Conservation (phyloP, 2,797 vertebrate species). For the Gila robusta region DNA sequence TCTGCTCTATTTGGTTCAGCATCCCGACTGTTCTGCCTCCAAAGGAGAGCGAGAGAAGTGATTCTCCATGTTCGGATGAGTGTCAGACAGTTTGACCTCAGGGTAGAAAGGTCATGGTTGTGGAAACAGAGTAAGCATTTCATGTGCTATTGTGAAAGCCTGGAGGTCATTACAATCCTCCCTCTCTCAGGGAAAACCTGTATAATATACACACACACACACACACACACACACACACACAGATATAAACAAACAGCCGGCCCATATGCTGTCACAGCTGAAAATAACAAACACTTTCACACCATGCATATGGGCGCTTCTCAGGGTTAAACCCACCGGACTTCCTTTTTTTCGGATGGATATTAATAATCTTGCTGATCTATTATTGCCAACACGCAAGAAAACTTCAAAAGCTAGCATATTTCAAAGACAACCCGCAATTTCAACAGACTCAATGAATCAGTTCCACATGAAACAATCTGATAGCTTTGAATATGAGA, state of each 20-base stretch:
- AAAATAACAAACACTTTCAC: slow-evolving; percentile 44
- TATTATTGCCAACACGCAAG: slow-evolving; percentile 15
- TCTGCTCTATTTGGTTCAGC: slow-evolving; percentile 57
- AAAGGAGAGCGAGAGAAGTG: slow-evolving; percentile 29
- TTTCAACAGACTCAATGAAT: slow-evolving; percentile 34
- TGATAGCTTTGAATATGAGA: slow-evolving; percentile 32
- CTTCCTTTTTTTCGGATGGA: slow-evolving; percentile 13
- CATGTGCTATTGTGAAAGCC: slow-evolving; percentile 55
- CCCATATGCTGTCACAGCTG: slow-evolving; percentile 11
- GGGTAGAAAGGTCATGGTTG: slow-evolving; percentile 55
- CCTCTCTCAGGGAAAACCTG: slow-evolving; percentile 53
- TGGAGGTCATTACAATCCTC: slow-evolving; percentile 49
- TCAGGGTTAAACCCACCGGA: slow-evolving; percentile 20
- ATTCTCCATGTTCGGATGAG: slow-evolving; percentile 19
- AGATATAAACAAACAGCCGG: slow-evolving; percentile 23
- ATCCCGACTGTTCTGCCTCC: slow-evolving; percentile 20
- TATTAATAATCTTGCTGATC: slow-evolving; percentile 40
- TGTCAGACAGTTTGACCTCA: slow-evolving; percentile 50
- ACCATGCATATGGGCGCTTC: slow-evolving; percentile 10
- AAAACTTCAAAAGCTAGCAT: slow-evolving; percentile 37
- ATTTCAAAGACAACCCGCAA: slow-evolving; percentile 30
- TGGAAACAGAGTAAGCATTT: slow-evolving; percentile 63
- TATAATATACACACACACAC: slow-evolving; percentile 28
- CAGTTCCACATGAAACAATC: slow-evolving; percentile 40
- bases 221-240: slow-evolving; percentile 29